phyloP scores from a whole-genome alignment of 2,797 vertebrate species.

The Channa striata region DNA sequence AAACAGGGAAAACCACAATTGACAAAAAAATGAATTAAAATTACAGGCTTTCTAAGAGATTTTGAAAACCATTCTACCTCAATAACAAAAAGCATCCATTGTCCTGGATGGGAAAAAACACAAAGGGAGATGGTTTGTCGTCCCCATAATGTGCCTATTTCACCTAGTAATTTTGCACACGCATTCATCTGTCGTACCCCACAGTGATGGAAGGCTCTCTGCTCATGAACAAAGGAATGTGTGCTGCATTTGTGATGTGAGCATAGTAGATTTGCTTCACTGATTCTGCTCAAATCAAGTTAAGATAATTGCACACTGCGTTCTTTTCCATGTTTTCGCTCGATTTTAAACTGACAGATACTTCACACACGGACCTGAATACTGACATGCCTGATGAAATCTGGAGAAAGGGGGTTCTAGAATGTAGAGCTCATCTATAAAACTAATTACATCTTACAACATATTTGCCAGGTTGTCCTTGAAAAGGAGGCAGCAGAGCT shows the following conservation, averaged over 20 bases:
- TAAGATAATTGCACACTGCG: not conserved
- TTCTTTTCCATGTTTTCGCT: not conserved
- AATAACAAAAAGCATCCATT: not conserved
- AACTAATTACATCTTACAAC: not conserved
- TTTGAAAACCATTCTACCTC: slow-evolving; percentile 10
- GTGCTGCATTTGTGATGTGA: not conserved
- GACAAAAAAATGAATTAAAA: slow-evolving; percentile 3
- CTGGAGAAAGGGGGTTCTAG: not conserved
- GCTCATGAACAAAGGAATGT: not conserved
- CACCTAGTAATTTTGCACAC: slow-evolving; percentile 12
- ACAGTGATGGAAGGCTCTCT: slow-evolving; percentile 2
- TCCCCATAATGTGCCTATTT: not conserved
- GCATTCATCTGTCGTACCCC: slow-evolving; percentile 9
- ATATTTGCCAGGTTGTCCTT: not conserved
- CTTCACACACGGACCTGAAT: slow-evolving; percentile 1
- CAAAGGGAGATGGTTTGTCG: not conserved
- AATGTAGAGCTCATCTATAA: not conserved
- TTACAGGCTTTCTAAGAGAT: not conserved
- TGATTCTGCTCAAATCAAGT: not conserved
- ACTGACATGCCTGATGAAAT: not conserved
- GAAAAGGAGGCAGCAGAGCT: too few species aligned
- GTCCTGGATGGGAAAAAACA: not conserved
- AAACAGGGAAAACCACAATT: not conserved
- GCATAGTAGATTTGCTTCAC: not conserved
- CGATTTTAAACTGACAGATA: not conserved